A percentile compares a stretch with the other conserved stretches of the same genome.
Conservation (phyloP, 2,888 invertebrate species). For the Acanthopleura granulata region DNA sequence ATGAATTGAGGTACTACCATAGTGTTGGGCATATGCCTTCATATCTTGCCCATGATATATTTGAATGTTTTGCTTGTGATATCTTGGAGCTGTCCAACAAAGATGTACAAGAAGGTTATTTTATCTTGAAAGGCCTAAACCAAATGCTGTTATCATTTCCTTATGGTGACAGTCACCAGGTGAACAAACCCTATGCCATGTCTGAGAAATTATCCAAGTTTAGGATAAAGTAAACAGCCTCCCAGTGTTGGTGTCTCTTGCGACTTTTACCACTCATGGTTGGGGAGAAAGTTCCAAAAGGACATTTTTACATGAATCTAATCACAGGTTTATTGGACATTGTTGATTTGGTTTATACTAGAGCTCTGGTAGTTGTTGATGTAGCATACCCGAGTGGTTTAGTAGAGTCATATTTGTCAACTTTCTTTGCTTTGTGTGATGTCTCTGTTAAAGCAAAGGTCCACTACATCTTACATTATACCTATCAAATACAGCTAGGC, state of each 20-base stretch:
- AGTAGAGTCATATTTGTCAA: no score
- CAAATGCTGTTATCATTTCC: not conserved
- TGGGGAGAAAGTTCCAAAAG: not conserved
- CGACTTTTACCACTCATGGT: conserved; percentile 7
- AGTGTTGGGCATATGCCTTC: not conserved
- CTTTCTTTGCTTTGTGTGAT: no score
- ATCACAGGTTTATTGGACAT: not conserved
- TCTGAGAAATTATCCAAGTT: not conserved
- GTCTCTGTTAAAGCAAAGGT: no score
- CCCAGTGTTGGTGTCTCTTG: not conserved
- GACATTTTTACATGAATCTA: not conserved
- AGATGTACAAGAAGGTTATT: not conserved
- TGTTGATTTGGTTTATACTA: not conserved
- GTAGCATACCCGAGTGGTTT: no score
- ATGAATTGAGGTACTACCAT: not conserved
- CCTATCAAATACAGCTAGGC: no score
- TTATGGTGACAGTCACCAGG: not conserved
- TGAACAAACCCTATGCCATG: conserved; percentile 5
- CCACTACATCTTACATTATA: no score
- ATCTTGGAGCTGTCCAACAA: not conserved
- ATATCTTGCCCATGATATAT: not conserved
- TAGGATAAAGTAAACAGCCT: not conserved
- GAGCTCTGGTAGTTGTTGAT: no score
- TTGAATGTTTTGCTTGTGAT: conserved; percentile 10
- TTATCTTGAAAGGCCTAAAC: not conserved